A percentile compares a stretch with the other conserved stretches of the same genome.
These are phyloP conservation scores for Rousettus leschenaultii DNA, from an alignment of 2,113 vertebrate genomes.

Conservation along the genomic window DNA sequence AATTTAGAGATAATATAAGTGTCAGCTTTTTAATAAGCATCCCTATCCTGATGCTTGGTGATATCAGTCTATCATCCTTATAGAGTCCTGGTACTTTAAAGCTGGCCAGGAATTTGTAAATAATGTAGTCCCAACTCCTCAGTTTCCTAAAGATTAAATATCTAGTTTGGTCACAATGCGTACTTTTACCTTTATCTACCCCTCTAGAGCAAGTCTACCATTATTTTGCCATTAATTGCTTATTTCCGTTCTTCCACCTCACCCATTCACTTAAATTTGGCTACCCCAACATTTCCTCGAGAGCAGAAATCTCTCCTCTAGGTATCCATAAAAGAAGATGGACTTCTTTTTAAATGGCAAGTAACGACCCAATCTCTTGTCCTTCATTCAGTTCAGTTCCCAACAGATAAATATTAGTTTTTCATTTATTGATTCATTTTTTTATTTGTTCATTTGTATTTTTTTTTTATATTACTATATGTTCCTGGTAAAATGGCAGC, in stretches of 20 bases:
- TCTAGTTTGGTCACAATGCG: not conserved
- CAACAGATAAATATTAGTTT: not conserved
- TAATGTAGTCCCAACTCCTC: not conserved
- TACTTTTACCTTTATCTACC: not conserved
- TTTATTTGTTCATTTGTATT: no score
- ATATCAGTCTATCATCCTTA: not conserved
- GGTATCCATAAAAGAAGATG: not conserved
- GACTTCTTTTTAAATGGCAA: not conserved
- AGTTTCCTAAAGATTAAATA: not conserved
- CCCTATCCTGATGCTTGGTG: not conserved
- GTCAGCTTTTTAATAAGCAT: not conserved
- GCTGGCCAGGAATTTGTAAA: not conserved
- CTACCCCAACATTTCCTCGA: not conserved
- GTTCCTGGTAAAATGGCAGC: not conserved
- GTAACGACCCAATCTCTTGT: not conserved
- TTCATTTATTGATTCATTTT: not conserved
- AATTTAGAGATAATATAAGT: not conserved
- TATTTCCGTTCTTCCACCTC: not conserved
- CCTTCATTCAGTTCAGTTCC: not conserved
- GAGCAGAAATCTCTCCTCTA: not conserved
- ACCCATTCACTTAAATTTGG: not conserved
- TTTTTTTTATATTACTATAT: no score
- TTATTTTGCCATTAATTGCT: not conserved
- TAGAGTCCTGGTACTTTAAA: not conserved
- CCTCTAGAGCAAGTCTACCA: not conserved